Evolutionary conservation across 2,113 vertebrate genomes (phyloP).

Genomic region (Oceanites oceanicus): DNA sequence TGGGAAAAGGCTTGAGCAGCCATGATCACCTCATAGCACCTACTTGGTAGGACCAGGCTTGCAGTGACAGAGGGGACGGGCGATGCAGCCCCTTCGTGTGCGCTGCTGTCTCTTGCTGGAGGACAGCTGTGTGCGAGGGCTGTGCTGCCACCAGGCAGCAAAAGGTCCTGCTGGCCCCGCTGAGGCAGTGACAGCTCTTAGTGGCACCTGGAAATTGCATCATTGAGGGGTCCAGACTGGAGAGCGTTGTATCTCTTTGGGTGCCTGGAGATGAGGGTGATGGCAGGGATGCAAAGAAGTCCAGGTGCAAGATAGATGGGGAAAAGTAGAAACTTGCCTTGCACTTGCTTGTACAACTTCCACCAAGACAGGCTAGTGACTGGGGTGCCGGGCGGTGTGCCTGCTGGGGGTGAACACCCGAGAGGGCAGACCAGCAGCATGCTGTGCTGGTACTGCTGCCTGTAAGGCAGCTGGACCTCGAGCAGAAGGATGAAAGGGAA

Average conservation of each 20-base stretch:
- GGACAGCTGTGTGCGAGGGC: not conserved
- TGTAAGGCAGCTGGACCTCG: not conserved
- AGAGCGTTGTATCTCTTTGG: not conserved
- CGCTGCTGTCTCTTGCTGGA: not conserved
- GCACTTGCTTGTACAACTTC: not conserved
- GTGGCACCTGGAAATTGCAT: not conserved
- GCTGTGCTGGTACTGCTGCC: not conserved
- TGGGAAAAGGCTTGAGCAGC: not conserved
- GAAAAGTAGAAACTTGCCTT: not conserved
- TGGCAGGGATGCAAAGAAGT: not conserved
- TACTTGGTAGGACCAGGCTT: not conserved
- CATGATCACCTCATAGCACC: not conserved
- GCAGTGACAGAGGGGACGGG: not conserved
- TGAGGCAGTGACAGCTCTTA: not conserved
- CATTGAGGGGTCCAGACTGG: fast-evolving
- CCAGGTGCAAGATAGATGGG: not conserved
- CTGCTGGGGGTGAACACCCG: not conserved
- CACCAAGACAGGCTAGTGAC: not conserved
- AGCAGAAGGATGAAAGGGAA: slow-evolving; percentile 2
- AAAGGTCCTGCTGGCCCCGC: not conserved
- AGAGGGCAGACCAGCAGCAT: not conserved
- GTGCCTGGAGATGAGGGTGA: not conserved
- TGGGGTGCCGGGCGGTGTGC: not conserved
- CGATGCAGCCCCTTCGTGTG: not conserved
- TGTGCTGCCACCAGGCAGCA: not conserved